Evolutionary conservation across 2,113 vertebrate species (phyloP), one percentile per base, ranked within the genome.

Genomic region (Actenoides hombroni): DNA sequence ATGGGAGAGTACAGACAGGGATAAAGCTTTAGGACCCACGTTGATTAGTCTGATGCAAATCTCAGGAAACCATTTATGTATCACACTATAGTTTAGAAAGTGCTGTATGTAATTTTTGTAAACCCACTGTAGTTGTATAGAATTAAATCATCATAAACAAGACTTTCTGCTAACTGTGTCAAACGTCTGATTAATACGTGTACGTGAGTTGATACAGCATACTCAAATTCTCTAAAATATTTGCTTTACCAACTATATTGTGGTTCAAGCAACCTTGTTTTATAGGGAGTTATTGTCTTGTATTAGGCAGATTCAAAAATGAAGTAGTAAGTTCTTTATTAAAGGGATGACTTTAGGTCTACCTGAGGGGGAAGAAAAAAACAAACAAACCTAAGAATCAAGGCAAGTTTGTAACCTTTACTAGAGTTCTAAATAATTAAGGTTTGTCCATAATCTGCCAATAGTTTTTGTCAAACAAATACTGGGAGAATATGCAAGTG

Each of bases 51-150:
- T 68, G 28, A 79, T 46, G 24, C 5, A 85, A 49, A 60, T 46
- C 10, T 17, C 48, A 25, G 23, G 42, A 85, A 79, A 88, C 28
- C 0, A n/a, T 85, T 68, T 37, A 13, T 67, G 10, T 54, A 13
- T 57, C 25, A 60, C 49, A 49, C 25, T 17, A 31, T 5, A 75
- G 7, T 39, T 92, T 51, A 86, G 60, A 59, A 87, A 68, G 71
- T 63, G 14, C 5, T 5, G 0, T 39, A 53, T 35, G 9, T n/a
- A 16, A 78, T 10, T 49, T 7, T 8, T 4, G 2, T 67, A 19
- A 78, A 46, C 7, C 11, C 28, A 46, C 3, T 9, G 37, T 12
- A 83, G 6, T 8, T 77, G 20, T 16, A 35, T 21, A 67, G 40
- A 70, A 81, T 70, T 78, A 31, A 28, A 8, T 64, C 24, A 68